Base-by-base conservation (phyloP, 1,140 invertebrate genomes). In the Phymastichus coffea region DNA sequence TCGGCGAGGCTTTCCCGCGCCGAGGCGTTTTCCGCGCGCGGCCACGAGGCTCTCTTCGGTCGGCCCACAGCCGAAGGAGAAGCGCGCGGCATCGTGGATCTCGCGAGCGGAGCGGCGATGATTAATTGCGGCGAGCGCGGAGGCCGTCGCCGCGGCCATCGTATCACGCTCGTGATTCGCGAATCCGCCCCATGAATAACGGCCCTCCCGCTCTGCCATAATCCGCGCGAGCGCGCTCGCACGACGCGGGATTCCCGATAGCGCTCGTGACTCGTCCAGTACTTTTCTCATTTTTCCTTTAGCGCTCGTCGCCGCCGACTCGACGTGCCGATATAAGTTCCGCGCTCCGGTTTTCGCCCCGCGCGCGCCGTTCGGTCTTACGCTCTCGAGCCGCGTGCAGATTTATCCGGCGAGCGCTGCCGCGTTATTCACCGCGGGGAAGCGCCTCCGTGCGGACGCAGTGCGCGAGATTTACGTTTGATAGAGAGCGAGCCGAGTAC, bases 1-100 rank as follows among this genome's bases (percentile, higher is more conserved):
- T n/a, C n/a, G n/a, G n/a, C n/a, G n/a, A n/a, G n/a, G n/a, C n/a
- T n/a, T n/a, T n/a, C n/a, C 7, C 35, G 26, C 15, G 23, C 14
- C 10, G 30, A 33, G 46, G 30, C 25, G 33, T 28, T 57, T 8
- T 48, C 55, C 67, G 58, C 55, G 22, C 51, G 35, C 44, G 30
- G 26, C 20, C 70, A 66, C 62, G 67, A 66, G 70, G 70, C 71
- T 64, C 37, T 26, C 43, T 60, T 54, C 54, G 46, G 64, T 57
- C 63, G 69, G 68, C 65, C 69, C n/a, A n/a, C n/a, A n/a, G n/a
- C n/a, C n/a, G n/a, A n/a, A n/a, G n/a, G n/a, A n/a, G 64, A 10
- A 22, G 40, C 38, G 40, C 40, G 40, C 6, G 22, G n/a, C n/a
- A 47, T 55, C 44, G 47, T 46, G 58, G 40, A 56, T 37, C 25